These are phyloP conservation scores for Oedothorax gibbosus DNA, from an alignment of 1,140 invertebrate genomes.

Conservation along the genomic window DNA sequence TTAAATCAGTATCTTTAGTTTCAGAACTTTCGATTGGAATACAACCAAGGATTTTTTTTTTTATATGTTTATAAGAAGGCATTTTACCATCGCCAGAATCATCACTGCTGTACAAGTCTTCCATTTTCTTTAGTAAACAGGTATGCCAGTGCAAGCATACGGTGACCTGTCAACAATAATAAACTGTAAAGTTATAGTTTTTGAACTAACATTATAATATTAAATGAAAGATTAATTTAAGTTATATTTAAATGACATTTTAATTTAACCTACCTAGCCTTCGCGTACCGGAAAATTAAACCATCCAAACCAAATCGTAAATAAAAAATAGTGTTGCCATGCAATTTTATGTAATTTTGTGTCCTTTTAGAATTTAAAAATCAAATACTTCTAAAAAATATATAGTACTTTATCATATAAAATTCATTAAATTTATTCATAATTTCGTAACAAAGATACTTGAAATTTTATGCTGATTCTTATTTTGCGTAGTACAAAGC, in stretches of 20 bases:
- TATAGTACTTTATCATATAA: background rate
- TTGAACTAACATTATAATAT: background rate
- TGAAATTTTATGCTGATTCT: background rate
- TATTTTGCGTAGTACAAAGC: background rate
- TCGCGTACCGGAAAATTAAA: background rate
- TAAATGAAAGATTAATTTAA: background rate
- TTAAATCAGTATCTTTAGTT: too few relatives aligned
- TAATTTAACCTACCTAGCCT: background rate
- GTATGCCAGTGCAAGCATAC: background rate
- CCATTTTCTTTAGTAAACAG: conserved; percentile 10
- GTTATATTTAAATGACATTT: background rate
- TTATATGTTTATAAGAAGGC: background rate
- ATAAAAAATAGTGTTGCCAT: background rate
- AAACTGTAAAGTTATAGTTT: too few relatives aligned
- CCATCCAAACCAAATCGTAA: background rate
- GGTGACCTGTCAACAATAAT: too few relatives aligned
- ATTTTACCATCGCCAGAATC: conserved; percentile 42
- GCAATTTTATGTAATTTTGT: background rate
- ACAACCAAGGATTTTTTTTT: too few relatives aligned
- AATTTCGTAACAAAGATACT: background rate
- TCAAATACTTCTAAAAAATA: background rate
- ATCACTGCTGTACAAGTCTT: conserved; percentile 46
- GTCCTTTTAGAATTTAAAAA: background rate
- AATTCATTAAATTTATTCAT: background rate
- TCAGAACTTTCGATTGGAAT: too few relatives aligned